phyloP scores from a whole-genome alignment of 2,113 vertebrate genomes.

The Pimephales promelas region DNA sequence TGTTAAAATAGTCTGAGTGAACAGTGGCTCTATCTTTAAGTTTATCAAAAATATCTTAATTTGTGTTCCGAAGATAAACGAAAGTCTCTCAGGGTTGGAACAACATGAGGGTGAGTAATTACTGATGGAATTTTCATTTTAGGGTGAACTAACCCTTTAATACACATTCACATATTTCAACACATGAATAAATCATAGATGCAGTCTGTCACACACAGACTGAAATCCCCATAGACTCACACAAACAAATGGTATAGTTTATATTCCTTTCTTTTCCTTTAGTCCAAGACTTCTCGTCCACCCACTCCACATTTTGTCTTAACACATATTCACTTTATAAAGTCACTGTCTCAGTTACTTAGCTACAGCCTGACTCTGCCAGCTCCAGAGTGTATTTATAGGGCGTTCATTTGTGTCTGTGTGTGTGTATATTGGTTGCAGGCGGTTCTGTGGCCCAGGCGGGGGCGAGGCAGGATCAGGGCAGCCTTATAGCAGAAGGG shows the following conservation, averaged over 20 bases:
- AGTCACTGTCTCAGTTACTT: constrained; percentile 49
- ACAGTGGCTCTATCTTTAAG: no score
- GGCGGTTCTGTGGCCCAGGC: constrained; percentile 28
- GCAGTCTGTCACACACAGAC: not conserved
- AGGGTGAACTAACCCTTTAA: no score
- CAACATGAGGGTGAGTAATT: no score
- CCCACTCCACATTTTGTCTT: constrained; percentile 35
- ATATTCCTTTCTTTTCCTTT: constrained; percentile 13
- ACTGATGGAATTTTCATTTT: no score
- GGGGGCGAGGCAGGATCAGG: constrained; percentile 44
- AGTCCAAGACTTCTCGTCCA: constrained; percentile 36
- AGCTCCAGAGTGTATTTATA: constrained; percentile 53
- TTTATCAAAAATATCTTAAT: no score
- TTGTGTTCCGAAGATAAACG: no score
- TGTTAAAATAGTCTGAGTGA: no score
- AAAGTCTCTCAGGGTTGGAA: no score
- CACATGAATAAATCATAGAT: not conserved
- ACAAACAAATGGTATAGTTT: constrained; percentile 2
- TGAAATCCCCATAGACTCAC: not conserved
- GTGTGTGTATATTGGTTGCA: constrained; percentile 32
- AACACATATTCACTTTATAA: constrained; percentile 49
- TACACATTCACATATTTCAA: constrained; percentile 44
- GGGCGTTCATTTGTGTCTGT: constrained; percentile 45
- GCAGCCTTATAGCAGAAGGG: constrained; percentile 31
- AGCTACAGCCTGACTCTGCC: constrained; percentile 42